Base-by-base conservation (phyloP, 2,888 invertebrate species). In the Cataglyphis altisquamis region DNA sequence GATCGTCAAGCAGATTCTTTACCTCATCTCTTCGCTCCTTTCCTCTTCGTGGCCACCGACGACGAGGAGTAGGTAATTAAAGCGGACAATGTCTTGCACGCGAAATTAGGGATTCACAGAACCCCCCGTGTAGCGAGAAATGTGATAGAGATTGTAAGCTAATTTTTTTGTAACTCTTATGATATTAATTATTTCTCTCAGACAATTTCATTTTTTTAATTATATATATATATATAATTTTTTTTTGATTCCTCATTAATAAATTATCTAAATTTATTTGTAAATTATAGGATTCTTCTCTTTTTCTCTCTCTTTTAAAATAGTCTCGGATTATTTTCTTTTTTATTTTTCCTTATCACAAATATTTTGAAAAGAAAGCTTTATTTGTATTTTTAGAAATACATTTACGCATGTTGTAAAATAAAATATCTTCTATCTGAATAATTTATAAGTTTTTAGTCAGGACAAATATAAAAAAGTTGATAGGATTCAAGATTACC, bases 41-140 rank as follows among this genome's bases (percentile, higher is more conserved):
- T 39, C 21, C 67, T 41, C 72, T 67, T 64, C 83, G 81, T 52
- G 89, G 83, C 90, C 90, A 90, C 90, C 89, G 87, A 89, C 86
- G 87, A 86, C 81, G 84, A 85, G 52, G 85, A 86, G 84, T 68
- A 48, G 86, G 84, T 91, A 90, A 90, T 90, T 90, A 90, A 91
- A 90, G 86, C 90, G 84, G 89, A 90, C 90, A 89, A 88, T 90
- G 90, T 87, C 86, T 87, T 91, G 84, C 88, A 84, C 86, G 78
- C 83, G 84, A 80, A 84, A 91, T 91, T 88, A 87, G 84, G 86
- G 82, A 68, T 32, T 72, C 72, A 55, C 60, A 67, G 62, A 81
- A 64, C 84, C 85, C 84, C 86, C 87, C 32, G 82, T 60, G 83
- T 85, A 55, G 83, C 84, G 83, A 89, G 88, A 86, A 86, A 88